Evolutionary conservation across 2,113 vertebrate species (phyloP), one percentile per base, ranked within the genome.

Genomic region (Cyanocitta stelleri): DNA sequence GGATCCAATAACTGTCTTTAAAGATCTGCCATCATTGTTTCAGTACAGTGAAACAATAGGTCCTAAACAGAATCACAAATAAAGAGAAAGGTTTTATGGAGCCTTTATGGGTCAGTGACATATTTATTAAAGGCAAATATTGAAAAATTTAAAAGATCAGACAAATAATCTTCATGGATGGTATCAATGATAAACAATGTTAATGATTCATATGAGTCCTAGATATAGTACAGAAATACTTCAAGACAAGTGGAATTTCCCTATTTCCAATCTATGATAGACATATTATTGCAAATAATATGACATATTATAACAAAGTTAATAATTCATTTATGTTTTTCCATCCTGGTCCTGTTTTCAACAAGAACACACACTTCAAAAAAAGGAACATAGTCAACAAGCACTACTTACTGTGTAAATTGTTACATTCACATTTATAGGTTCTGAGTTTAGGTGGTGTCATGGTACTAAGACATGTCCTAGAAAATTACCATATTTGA

Each of bases 331-430:
- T 66, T 62, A 6, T 66, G 9, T 26, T 85, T 33, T 91, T 96
- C 26, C 61, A 39, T 58, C 55, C 4, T 66, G 7, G 27, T 87
- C 11, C 24, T 64, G 5, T 68, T 89, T 82, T 87, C 41, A 84
- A 58, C 7, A 85, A 93, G 44, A 87, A 55, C 48, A 78, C 87
- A 88, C 35, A 51, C 72, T 82, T 84, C 27, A 68, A 79, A 92
- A 82, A 89, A 96, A 93, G 58, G 4, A 96, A 67, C 24, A 39
- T 29, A 95, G 77, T 98, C 95, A 97, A 88, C 63, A 87, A 33
- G 37, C 0, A 5, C 41, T 96, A 58, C 85, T 97, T 96, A 93
- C 91, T 51, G 56, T 52, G n/a, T 55, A 74, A 51, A 3, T 90
- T 86, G 49, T 79, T 89, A 37, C 39, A 83, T 77, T 94, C 77